Conservation (phyloP, 2,113 vertebrate genomes). For the mouse (Mus musculus) region GRCm39 chr5:52127001-52127500, state of each 20-base stretch:
- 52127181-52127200: constrained; percentile 14
- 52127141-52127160: not conserved
- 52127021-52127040: not conserved
- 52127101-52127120: constrained; percentile 19
- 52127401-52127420: not conserved
- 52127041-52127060: not conserved
- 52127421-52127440: not conserved
- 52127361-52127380: not conserved
- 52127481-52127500: not conserved
- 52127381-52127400: not conserved
- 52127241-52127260: not conserved
- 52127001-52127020: constrained; percentile 4
- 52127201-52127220: constrained; percentile 42
- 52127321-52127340: not conserved
- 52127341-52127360: not conserved
- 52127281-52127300: not conserved
- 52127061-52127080: not conserved
- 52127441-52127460: not conserved
- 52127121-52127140: constrained; percentile 12
- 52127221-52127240: not conserved
- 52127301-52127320: not conserved
- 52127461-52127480: constrained; percentile 28
- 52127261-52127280: not conserved
- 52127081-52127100: not conserved
- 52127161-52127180: not conserved